These are phyloP conservation scores for Apoderus coryli DNA, from an alignment of 2,888 invertebrate genomes.

Conservation along the genomic window DNA sequence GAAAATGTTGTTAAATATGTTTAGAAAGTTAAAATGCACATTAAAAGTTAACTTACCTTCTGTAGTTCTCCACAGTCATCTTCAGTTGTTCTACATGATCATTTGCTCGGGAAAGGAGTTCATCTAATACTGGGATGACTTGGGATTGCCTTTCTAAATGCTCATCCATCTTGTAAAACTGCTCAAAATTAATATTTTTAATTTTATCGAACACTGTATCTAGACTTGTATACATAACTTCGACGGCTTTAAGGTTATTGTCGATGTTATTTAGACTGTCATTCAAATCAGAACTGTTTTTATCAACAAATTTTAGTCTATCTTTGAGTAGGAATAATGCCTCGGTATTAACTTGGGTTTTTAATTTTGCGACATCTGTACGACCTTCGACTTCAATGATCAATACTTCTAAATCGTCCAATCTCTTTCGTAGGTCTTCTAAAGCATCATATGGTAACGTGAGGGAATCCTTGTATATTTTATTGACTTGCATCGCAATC, in stretches of 20 bases:
- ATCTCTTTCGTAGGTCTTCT: slow-evolving; percentile 19
- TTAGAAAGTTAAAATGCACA: no score
- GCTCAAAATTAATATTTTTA: slow-evolving; percentile 17
- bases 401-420: slow-evolving; percentile 18
- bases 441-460: slow-evolving; percentile 18
- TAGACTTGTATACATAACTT: slow-evolving; percentile 19
- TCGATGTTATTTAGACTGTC: slow-evolving; percentile 16
- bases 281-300: slow-evolving; percentile 15
- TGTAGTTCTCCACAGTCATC: slow-evolving; percentile 33
- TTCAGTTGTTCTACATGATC: slow-evolving; percentile 36
- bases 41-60: slow-evolving; percentile 19
- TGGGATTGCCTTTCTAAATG: slow-evolving; percentile 25
- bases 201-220: slow-evolving; percentile 18
- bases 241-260: slow-evolving; percentile 16
- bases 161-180: slow-evolving; percentile 29
- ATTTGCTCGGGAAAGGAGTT: slow-evolving; percentile 33
- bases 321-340: slow-evolving; percentile 17
- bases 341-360: slow-evolving; percentile 19
- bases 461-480: slow-evolving; percentile 19
- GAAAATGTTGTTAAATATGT: no score
- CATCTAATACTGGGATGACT: slow-evolving; percentile 26
- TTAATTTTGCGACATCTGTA: slow-evolving; percentile 16
- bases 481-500: slow-evolving; percentile 27
- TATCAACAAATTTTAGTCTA: slow-evolving; percentile 19
- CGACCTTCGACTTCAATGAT: slow-evolving; percentile 17